Percentiles rank a stretch among this genome's conserved stretches.
Conservation (phyloP, 2,113 vertebrate genomes). For the Eudyptes chrysolophus region DNA sequence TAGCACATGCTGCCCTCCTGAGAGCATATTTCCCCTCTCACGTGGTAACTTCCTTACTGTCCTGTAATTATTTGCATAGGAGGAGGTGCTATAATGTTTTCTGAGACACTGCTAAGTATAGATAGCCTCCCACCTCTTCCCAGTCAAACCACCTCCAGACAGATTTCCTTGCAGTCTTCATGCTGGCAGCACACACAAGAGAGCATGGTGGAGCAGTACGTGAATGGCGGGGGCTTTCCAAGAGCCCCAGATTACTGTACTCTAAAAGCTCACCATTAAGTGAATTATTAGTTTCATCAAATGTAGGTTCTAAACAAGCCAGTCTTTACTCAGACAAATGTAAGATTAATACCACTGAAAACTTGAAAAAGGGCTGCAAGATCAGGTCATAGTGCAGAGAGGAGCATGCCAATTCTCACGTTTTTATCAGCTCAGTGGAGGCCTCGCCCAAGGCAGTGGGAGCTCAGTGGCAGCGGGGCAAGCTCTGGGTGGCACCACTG, state of each 20-base stretch:
- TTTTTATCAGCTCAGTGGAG: background rate
- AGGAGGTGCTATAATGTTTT: background rate
- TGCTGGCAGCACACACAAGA: background rate
- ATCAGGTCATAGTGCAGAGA: accelerated
- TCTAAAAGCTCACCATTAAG: background rate
- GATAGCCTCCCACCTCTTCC: background rate
- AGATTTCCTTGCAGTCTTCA: background rate
- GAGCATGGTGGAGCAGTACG: background rate
- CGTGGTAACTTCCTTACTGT: background rate
- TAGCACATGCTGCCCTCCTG: background rate
- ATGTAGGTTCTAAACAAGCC: background rate
- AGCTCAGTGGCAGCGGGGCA: background rate
- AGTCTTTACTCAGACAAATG: background rate
- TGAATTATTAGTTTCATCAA: background rate
- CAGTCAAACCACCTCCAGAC: background rate
- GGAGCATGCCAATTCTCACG: accelerated
- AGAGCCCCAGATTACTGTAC: background rate
- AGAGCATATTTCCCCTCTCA: background rate
- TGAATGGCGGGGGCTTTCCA: accelerated
- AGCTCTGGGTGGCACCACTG: background rate
- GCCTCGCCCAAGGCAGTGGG: accelerated
- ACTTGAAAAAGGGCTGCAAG: background rate
- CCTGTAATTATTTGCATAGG: slow-evolving; percentile 2
- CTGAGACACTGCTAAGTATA: background rate
- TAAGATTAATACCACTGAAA: background rate